Base-by-base conservation (phyloP, 2,888 invertebrate species). In the Microctonus brassicae region DNA sequence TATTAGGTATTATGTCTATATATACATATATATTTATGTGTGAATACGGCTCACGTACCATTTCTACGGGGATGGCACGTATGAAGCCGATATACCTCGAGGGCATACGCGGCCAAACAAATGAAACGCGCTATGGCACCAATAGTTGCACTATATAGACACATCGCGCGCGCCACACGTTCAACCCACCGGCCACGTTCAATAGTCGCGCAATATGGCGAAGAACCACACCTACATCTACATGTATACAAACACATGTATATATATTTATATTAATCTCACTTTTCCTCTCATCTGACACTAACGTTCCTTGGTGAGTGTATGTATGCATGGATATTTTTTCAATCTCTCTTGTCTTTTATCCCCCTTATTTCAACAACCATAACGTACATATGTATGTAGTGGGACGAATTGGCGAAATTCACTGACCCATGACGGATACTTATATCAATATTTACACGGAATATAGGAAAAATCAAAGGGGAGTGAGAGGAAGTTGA, bases 351-450 rank as follows among this genome's bases (percentile, higher is more conserved):
- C 17, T 39, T 22, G 20, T 42, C 20, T 34, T 33, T 42, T 24
- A 36, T 53, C 61, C 24, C 26, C 42, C 13, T 53, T 22, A 66
- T 20, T 64, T 13, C 20, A n/a, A 36, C 33, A 33, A 33, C 2
- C 58, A n/a, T 34, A 58, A 34, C 6, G 11, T 39, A 5, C 47
- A 47, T 47, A 17, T 17, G n/a, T 1, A 47, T 47, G 17, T 52
- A 63, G 26, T 57, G 39, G 42, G 66, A 62, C 58, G 67, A 70
- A 74, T 69, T 65, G 57, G 70, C 72, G 66, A 72, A 75, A 78
- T 64, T 74, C 77, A 72, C 73, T 76, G 76, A 79, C 72, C 78
- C 72, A 77, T 76, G 73, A 76, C 68, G 71, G 75, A 73, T 69
- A 70, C 72, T 75, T 72, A 71, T 69, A 57, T 70, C 74, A 73